Evolutionary conservation across 2,113 vertebrate species (phyloP).

Genomic region (Ptilonorhynchus violaceus): DNA sequence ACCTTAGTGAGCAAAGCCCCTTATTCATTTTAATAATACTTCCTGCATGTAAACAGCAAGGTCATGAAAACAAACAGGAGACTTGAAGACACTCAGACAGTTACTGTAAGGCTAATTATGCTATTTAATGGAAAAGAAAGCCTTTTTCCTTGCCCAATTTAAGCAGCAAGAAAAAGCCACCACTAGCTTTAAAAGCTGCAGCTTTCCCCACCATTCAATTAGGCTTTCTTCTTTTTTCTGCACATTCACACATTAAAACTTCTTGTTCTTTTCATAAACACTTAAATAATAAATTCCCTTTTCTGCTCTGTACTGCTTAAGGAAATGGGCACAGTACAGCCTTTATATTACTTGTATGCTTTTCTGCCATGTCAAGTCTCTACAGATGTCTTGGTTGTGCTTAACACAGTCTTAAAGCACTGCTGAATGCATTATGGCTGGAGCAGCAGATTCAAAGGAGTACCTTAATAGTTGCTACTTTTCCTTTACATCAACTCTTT

Average conservation of each 20-base stretch:
- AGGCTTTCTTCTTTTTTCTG: neutral
- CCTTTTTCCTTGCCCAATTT: neutral
- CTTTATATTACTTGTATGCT: neutral
- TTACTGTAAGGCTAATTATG: neutral
- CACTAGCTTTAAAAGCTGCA: neutral
- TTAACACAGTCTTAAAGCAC: neutral
- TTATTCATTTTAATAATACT: neutral
- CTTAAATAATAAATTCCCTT: conserved; percentile 56
- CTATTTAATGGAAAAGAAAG: neutral
- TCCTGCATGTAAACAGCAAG: neutral
- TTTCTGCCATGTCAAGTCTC: neutral
- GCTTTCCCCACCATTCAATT: neutral
- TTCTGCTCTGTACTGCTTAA: neutral
- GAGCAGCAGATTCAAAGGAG: neutral
- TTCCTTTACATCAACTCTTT: neutral
- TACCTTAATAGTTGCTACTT: neutral
- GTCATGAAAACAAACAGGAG: neutral
- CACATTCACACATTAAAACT: conserved; percentile 16
- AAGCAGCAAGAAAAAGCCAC: neutral
- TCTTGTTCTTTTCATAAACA: conserved; percentile 32
- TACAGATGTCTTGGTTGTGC: neutral
- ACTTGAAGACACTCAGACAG: neutral
- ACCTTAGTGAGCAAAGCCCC: neutral
- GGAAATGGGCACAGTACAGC: neutral
- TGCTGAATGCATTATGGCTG: neutral